These are phyloP conservation scores for Eumacrocentrus americanus DNA, from an alignment of 2,888 invertebrate genomes.

Conservation along the genomic window DNA sequence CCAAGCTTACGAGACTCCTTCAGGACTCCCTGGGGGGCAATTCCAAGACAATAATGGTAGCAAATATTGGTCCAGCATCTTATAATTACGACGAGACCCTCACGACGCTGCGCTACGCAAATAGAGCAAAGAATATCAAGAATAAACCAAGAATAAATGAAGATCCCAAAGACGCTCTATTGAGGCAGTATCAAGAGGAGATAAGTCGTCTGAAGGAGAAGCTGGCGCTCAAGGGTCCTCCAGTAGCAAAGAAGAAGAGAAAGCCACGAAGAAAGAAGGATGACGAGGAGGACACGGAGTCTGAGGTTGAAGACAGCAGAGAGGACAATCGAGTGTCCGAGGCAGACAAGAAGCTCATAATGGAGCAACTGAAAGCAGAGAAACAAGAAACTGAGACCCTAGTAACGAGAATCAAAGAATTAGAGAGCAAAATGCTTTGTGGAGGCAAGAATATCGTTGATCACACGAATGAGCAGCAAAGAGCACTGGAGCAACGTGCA, in stretches of 20 bases:
- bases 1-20: slow-evolving; percentile 92
- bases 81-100: slow-evolving; percentile 98
- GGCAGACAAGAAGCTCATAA: slow-evolving; percentile 65
- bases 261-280: slow-evolving; percentile 64
- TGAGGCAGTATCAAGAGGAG: slow-evolving; percentile 94
- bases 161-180: slow-evolving; percentile 97
- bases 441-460: slow-evolving; percentile 95
- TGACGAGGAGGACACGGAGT: slow-evolving; percentile 58
- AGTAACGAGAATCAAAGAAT: slow-evolving; percentile 76
- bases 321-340: slow-evolving; percentile 58
- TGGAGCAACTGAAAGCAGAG: slow-evolving; percentile 71
- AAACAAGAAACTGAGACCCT: slow-evolving; percentile 77
- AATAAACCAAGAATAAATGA: slow-evolving; percentile 98
- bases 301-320: slow-evolving; percentile 59
- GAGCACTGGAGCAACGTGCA: slow-evolving; percentile 83
- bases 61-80: slow-evolving; percentile 96
- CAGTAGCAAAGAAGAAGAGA: slow-evolving; percentile 59
- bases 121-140: slow-evolving; percentile 97
- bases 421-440: slow-evolving; percentile 93
- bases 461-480: slow-evolving; percentile 92
- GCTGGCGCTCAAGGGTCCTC: slow-evolving; percentile 51
- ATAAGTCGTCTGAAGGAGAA: slow-evolving; percentile 75
- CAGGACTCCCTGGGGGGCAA: slow-evolving; percentile 99
- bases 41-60: slow-evolving; percentile 99
- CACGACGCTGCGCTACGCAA: slow-evolving; percentile 95